Percentiles rank a stretch among this genome's conserved stretches.
phyloP scores from a whole-genome alignment of 2,113 vertebrate species.

The Neotoma lepida region DNA sequence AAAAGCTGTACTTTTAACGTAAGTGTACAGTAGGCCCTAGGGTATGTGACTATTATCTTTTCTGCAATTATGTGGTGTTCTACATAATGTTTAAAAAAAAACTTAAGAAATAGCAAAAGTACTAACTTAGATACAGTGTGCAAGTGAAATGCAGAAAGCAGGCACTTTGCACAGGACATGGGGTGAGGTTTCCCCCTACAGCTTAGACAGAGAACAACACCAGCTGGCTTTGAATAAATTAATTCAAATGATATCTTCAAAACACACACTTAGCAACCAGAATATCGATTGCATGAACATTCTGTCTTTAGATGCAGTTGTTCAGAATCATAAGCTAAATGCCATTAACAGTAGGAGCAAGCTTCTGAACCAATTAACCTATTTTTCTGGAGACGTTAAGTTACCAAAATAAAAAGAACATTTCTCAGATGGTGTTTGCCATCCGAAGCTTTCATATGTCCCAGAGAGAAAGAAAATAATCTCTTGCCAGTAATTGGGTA shows the following conservation, averaged over 20 bases:
- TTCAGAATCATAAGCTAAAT: constrained; percentile 72
- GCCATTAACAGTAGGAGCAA: constrained; percentile 64
- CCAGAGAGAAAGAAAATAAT: constrained; percentile 71
- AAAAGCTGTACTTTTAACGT: constrained; percentile 92
- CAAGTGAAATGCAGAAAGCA: constrained; percentile 81
- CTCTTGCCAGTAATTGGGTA: constrained; percentile 68
- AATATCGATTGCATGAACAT: constrained; percentile 79
- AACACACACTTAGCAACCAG: constrained; percentile 79
- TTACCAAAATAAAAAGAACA: constrained; percentile 74
- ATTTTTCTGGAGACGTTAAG: constrained; percentile 67
- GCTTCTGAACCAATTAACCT: constrained; percentile 67
- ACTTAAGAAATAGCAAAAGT: constrained; percentile 88
- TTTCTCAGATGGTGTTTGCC: constrained; percentile 78
- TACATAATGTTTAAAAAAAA: constrained; percentile 89
- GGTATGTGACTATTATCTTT: constrained; percentile 93
- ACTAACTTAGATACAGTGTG: constrained; percentile 83
- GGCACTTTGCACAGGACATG: constrained; percentile 78
- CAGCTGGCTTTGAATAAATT: constrained; percentile 78
- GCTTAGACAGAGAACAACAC: constrained; percentile 83
- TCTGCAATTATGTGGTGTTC: constrained; percentile 91
- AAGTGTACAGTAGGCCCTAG: constrained; percentile 91
- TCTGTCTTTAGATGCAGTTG: constrained; percentile 66
- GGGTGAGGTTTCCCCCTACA: constrained; percentile 91
- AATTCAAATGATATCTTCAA: constrained; percentile 79
- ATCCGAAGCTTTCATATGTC: constrained; percentile 68